Conservation (phyloP, 2,797 vertebrate genomes). For the Lateolabrax maculatus region DNA sequence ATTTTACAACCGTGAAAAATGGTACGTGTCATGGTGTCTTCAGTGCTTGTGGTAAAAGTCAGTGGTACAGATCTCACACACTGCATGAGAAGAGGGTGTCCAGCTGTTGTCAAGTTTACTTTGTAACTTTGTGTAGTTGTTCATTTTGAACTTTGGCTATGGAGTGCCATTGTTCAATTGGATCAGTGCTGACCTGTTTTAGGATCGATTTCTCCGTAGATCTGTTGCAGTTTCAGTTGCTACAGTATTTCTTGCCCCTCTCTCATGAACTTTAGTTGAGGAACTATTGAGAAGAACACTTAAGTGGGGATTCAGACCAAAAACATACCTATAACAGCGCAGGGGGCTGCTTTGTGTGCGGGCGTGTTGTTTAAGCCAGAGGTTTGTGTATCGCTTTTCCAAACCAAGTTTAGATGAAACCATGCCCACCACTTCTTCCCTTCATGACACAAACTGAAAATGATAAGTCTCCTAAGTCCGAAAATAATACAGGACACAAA, state of each 20-base stretch:
- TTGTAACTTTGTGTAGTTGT: background rate
- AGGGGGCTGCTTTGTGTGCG: background rate
- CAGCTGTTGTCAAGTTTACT: background rate
- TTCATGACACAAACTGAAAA: too few species aligned
- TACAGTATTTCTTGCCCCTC: background rate
- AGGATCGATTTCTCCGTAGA: background rate
- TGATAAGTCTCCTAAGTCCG: too few species aligned
- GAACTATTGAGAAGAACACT: background rate
- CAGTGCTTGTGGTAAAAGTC: background rate
- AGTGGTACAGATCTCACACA: background rate
- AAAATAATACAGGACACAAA: too few species aligned
- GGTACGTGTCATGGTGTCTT: background rate
- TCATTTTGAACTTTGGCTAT: background rate
- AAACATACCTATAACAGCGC: accelerated
- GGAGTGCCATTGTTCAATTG: background rate
- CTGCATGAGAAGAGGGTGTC: background rate
- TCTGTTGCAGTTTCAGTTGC: background rate
- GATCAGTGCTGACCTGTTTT: too few species aligned
- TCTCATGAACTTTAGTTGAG: background rate
- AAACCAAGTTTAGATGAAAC: too few species aligned
- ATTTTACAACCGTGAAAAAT: background rate
- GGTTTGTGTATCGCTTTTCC: too few species aligned
- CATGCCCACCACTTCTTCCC: too few species aligned
- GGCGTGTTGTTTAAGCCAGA: background rate
- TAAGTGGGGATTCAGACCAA: background rate